phyloP scores from a whole-genome alignment of 2,888 invertebrate species.

The Amphipyra berbera region DNA sequence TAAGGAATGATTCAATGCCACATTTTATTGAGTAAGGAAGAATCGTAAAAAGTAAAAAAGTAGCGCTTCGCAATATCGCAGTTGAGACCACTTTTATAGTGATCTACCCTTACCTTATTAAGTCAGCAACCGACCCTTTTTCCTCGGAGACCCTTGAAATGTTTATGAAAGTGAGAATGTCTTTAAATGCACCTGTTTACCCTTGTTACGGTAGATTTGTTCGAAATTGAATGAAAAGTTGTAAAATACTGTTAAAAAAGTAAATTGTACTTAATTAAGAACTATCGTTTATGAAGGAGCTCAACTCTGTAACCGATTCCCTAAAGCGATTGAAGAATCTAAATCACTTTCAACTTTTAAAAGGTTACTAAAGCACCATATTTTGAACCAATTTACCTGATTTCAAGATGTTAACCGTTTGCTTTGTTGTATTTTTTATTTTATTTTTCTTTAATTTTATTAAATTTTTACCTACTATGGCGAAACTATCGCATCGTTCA shows the following conservation, averaged over 20 bases:
- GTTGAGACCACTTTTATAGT: constrained; percentile 75
- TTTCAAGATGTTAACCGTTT: too few species aligned
- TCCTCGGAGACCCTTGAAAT: constrained; percentile 64
- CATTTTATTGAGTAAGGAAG: constrained; percentile 66
- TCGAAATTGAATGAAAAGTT: constrained; percentile 62
- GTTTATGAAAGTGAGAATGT: constrained; percentile 81
- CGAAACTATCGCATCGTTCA: too few species aligned
- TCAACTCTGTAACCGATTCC: too few species aligned
- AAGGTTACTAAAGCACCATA: too few species aligned
- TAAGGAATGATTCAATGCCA: constrained; percentile 38
- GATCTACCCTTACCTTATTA: constrained; percentile 80
- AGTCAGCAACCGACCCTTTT: constrained; percentile 79
- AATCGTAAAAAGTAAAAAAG: constrained; percentile 76
- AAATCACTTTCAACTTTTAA: too few species aligned
- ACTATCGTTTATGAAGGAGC: too few species aligned
- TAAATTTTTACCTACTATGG: too few species aligned
- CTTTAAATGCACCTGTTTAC: constrained; percentile 82
- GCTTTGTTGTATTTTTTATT: too few species aligned
- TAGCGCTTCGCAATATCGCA: constrained; percentile 76
- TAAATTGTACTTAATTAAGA: constrained; percentile 41
- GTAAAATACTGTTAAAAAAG: constrained; percentile 28
- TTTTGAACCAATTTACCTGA: too few species aligned
- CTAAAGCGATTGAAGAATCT: too few species aligned
- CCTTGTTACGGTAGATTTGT: constrained; percentile 64
- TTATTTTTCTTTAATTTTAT: too few species aligned